Evolutionary conservation across 2,113 vertebrate genomes (phyloP).

Genomic region (Tachysurus fulvidraco): DNA sequence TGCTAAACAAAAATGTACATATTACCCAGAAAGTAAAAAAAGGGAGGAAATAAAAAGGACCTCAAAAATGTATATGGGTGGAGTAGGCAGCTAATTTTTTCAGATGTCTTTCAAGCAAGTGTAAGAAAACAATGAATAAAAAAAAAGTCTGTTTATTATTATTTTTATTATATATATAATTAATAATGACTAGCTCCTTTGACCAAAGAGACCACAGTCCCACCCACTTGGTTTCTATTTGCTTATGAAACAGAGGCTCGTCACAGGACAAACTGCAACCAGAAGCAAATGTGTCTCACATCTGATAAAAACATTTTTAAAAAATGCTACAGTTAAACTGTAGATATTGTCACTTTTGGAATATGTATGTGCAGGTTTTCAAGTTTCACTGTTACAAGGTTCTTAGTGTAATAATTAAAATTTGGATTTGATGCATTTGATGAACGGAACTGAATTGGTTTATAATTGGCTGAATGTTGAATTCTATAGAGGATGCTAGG

Average conservation of each 20-base stretch:
- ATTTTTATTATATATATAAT: too few relatives aligned
- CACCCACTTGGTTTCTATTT: background rate
- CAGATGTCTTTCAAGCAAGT: background rate
- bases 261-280: background rate
- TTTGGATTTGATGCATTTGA: background rate
- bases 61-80: too few relatives aligned
- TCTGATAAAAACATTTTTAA: too few relatives aligned
- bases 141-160: too few relatives aligned
- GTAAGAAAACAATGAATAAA: too few relatives aligned
- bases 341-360: background rate
- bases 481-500: background rate
- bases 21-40: background rate
- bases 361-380: too few relatives aligned
- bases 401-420: background rate
- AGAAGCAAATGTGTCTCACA: background rate
- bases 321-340: background rate
- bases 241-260: background rate
- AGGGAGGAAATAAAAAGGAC: background rate
- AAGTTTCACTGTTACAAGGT: background rate
- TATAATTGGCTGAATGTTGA: background rate
- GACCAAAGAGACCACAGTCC: background rate
- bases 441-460: background rate
- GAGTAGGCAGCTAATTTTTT: background rate
- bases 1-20: background rate
- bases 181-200: background rate